Base-by-base conservation (phyloP, 2,888 invertebrate genomes). In the Lysandra coridon region DNA sequence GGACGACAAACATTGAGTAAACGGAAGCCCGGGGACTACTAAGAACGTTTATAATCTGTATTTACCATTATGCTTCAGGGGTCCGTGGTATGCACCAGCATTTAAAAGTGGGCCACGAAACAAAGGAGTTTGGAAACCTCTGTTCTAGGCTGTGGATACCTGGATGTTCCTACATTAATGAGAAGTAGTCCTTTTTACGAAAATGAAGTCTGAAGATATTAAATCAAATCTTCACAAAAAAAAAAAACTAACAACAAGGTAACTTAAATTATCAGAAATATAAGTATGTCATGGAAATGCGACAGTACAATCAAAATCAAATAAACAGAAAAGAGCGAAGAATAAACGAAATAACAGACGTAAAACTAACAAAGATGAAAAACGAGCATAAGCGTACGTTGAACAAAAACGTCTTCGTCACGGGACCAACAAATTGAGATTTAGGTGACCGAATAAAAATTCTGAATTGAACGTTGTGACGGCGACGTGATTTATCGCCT, bases 401-500 rank as follows among this genome's bases (percentile, higher is more conserved):
- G 49, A 49, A 49, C 49, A 78, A 80, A 81, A 82, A 80, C 81
- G 78, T 78, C 78, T 80, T 81, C 79, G 81, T 81, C 79, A 81
- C 80, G 82, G 60, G 73, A 79, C 80, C 78, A 82, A 80, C 82
- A 81, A 82, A 82, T 83, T 83, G 82, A 82, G 83, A 82, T 83
- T 85, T 83, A 83, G 82, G 82, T 81, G 83, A 83, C 81, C 83
- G 84, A 85, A 86, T 86, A 84, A 85, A 87, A 87, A 87, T 87
- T 64, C 86, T 84, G 86, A 86, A 85, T 85, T 85, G 85, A 84
- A 83, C 84, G 79, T 79, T 81, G 83, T 85, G 88, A 89, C 88
- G 87, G 85, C 83, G 79, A 83, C 82, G 83, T 89, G 88, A 90
- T 90, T 88, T 89, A 89, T 89, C 86, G 84, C 85, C 53, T 74